Conservation (phyloP, 30 jellyfish, hydroid and myxozoan species). For the Catostylus mosaicus region DNA sequence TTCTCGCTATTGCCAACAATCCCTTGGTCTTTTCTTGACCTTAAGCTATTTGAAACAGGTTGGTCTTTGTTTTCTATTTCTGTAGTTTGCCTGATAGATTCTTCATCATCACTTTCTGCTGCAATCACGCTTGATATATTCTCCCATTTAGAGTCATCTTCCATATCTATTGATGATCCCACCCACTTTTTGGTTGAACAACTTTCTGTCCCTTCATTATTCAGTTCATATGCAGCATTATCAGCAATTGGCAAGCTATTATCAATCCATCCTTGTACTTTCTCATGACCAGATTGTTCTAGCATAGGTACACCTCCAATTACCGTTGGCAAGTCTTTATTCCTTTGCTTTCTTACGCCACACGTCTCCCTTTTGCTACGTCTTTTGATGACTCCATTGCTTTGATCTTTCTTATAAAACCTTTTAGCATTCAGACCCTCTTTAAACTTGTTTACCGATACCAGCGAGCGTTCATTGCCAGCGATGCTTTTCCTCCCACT, state of each 20-base stretch:
- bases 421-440: background rate
- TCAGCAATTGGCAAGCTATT: background rate
- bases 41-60: no score
- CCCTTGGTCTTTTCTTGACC: background rate
- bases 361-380: background rate
- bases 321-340: background rate
- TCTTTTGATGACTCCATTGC: no score
- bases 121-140: background rate
- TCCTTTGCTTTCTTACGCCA: conserved; percentile 16
- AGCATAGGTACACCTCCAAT: conserved; percentile 8
- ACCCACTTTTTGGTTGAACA: background rate
- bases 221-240: background rate
- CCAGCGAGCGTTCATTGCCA: no score
- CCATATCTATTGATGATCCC: background rate
- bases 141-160: background rate
- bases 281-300: conserved; percentile 40
- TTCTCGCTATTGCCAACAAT: no score
- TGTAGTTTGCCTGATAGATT: no score
- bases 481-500: no score
- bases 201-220: background rate
- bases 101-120: no score
- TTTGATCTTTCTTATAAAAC: background rate
- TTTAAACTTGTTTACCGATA: no score
- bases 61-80: no score
- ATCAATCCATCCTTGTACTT: conserved; percentile 53